Base-by-base conservation (phyloP, 1,140 invertebrate genomes). In the Zeugodacus cucurbitae region DNA sequence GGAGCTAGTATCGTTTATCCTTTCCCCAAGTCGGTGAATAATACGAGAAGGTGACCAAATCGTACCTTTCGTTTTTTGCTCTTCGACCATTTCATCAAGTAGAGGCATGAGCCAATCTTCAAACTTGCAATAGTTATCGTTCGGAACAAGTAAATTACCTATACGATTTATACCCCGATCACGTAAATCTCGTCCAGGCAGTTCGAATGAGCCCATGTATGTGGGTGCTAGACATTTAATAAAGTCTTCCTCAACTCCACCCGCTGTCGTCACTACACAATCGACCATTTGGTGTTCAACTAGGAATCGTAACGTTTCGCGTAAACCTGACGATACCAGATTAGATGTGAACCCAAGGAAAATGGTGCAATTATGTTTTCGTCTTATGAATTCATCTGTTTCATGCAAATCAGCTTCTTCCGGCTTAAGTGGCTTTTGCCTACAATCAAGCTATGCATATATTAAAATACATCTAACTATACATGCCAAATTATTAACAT, bases 271-370 rank as follows among this genome's bases (percentile, higher is more conserved):
- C 1, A 99, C 99, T 89, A 99, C 95, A 92, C 98, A 99, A 94
- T 99, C 99, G 59, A 99, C 90, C 91, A 93, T 92, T 29, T 96
- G 97, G 93, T 99, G 97, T 93, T 99, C 96, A 6, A 97, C 97
- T 88, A 99, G 94, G 94, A 97, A 99, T 89, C 96, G 94, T 89
- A 99, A 97, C 0, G 97, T 97, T 90, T 99, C 99, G 91, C 99
- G 94, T 67, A 99, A 94, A 29, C 99, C 99, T 88, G 97, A 97
- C 0, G 98, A 99, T 14, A 98, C 97, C 95, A 99, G 97, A 93
- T 99, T 99, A 0, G 99, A 99, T 7, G 99, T 99, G 93, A 97
- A 99, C 0, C 98, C 98, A 87, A 99, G 94, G 94, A 99, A 99
- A 92, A 99, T 98, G 8, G 99, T 99, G 93, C 99, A 99, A 88